phyloP scores from a whole-genome alignment of 1,140 invertebrate genomes.

The Pissodes strobi region DNA sequence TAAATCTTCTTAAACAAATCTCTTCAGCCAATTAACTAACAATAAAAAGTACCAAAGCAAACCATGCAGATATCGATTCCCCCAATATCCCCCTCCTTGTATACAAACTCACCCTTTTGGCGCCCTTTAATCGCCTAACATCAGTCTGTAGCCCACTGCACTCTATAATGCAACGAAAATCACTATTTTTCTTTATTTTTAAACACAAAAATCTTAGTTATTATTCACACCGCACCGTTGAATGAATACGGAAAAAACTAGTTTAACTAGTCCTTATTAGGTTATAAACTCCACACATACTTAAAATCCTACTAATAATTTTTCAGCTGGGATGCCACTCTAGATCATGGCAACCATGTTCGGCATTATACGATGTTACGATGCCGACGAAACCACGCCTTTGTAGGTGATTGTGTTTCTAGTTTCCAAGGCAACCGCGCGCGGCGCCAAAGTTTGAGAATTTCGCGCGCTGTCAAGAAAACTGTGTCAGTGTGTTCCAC shows the following conservation, averaged over 20 bases:
- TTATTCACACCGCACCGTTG: background rate
- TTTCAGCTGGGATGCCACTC: background rate
- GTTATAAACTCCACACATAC: conserved; percentile 7
- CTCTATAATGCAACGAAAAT: background rate
- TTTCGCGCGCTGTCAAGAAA: background rate
- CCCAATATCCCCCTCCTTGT: background rate
- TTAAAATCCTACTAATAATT: background rate
- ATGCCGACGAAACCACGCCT: conserved; percentile 20
- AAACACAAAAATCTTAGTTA: background rate
- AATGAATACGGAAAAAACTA: background rate
- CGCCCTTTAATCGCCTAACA: conserved; percentile 9
- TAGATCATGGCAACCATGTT: conserved; percentile 13
- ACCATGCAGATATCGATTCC: background rate
- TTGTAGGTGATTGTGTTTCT: background rate
- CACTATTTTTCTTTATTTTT: background rate
- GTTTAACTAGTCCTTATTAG: conserved; percentile 1
- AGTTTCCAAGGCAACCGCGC: conserved; percentile 13
- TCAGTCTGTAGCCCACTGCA: background rate
- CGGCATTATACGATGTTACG: background rate
- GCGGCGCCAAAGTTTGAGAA: background rate
- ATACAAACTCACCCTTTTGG: conserved; percentile 26
- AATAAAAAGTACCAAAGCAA: background rate
- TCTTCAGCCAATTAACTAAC: background rate
- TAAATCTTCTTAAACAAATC: too few relatives aligned
- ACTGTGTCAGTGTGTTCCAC: background rate